Base-by-base conservation (phyloP, 2,888 invertebrate genomes). In the Caenorhabditis sp. region DNA sequence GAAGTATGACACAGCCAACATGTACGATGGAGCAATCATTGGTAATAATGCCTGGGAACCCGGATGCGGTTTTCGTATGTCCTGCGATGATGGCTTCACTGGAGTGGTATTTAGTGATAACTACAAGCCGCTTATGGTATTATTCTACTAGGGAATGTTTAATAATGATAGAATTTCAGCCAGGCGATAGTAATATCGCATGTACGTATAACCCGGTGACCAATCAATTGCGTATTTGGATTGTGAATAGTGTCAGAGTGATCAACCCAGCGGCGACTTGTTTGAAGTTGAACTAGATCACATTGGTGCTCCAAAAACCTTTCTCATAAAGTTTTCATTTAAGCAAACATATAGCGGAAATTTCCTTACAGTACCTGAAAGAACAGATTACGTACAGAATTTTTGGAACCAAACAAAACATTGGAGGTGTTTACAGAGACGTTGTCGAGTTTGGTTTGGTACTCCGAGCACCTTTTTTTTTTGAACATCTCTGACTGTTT, bases 51-150 rank as follows among this genome's bases (percentile, higher is more conserved):
- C 14, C 12, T 63, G 44, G 41, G 22, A 22, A 6, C 24, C 44
- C 2, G 14, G 44, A 7, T 41, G 44, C 8, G 16, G 24, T 26
- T 63, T 63, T 26, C 2, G 44, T 24, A 26, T 63, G 24, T 14
- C 4, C 3, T 63, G 63, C 4, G 63, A 44, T 7, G 16, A 24
- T 26, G 63, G 63, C 16, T 22, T 16, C 6, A 24, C 1, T n/a
- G 63, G 16, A 12, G 63, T 63, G 12, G 63, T 63, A 10, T 63
- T 63, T 26, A 63, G 63, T 26, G 41, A 22, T 1, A 63, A 44
- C 26, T 26, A 63, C 26, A 26, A 63, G 7, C 63, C 63, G 4
- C 22, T 63, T 26, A 19, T 22, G 26, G 63, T 63, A 26, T 16
- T 6, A 5, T 38, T 0, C 2, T 2, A 19, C 8, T 8, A 35